Conservation (phyloP, 1,140 invertebrate species). For the Penaeus vannamei region DNA sequence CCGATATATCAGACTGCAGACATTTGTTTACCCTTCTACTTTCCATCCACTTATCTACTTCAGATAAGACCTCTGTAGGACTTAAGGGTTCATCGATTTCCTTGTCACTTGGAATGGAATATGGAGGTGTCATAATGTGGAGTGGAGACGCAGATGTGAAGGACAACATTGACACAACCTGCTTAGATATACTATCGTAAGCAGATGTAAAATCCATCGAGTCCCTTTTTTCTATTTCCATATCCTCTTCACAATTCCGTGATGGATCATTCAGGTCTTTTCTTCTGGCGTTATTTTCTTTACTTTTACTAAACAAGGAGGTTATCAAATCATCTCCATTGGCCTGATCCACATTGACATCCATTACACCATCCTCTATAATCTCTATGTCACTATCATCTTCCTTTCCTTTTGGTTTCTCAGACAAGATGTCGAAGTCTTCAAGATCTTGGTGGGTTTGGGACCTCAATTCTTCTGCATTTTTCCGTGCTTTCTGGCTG, state of each 20-base stretch:
- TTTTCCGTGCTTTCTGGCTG: conserved; percentile 13
- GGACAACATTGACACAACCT: no score
- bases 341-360: neutral
- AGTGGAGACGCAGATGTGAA: neutral
- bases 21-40: neutral
- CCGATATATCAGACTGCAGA: no score
- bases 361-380: neutral
- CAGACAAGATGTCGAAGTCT: neutral
- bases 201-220: no score
- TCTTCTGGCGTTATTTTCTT: no score
- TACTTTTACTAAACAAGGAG: no score
- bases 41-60: conserved; percentile 31
- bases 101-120: neutral
- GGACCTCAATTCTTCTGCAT: neutral
- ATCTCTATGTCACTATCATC: conserved; percentile 20
- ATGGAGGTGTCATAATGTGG: neutral
- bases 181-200: no score
- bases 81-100: conserved; percentile 37
- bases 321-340: no score
- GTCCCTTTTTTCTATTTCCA: no score
- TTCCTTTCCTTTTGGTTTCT: neutral
- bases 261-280: no score
- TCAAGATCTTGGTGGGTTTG: neutral
- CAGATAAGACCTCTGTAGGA: conserved; percentile 41
- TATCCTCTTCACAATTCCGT: no score